These are phyloP conservation scores for Nicator chloris DNA, from an alignment of 2,113 vertebrate genomes.

Conservation along the genomic window DNA sequence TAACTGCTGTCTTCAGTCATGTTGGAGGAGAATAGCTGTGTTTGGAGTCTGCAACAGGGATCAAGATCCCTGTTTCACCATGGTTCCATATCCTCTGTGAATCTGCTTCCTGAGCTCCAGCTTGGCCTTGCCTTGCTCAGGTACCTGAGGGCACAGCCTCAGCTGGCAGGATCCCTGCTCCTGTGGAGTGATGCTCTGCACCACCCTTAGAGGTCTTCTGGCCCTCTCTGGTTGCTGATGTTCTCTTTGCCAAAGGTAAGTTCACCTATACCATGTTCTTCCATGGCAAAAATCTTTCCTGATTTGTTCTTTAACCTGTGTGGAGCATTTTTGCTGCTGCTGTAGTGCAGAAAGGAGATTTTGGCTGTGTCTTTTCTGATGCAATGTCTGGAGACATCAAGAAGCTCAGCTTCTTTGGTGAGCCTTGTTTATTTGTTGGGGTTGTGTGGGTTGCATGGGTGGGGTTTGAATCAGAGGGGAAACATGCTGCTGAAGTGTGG, in stretches of 20 bases:
- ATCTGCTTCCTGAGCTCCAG: too few relatives aligned
- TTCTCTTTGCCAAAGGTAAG: neutral
- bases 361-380: neutral
- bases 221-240: neutral
- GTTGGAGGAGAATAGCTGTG: rapidly evolving
- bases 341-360: neutral
- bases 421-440: neutral
- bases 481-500: neutral
- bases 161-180: neutral
- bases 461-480: neutral
- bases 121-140: too few relatives aligned
- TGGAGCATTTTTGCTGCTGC: rapidly evolving
- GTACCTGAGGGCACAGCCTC: neutral
- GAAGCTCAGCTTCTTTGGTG: neutral
- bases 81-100: rapidly evolving
- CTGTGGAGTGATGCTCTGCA: neutral
- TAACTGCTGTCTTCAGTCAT: rapidly evolving
- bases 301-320: neutral
- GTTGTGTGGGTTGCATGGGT: rapidly evolving
- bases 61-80: rapidly evolving
- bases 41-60: rapidly evolving
- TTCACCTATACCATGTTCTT: rapidly evolving
- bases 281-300: rapidly evolving
- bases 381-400: neutral
- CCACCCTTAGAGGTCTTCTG: rapidly evolving